Evolutionary conservation across 2,888 invertebrate species (phyloP).

Genomic region (Boloria euphrosyne): DNA sequence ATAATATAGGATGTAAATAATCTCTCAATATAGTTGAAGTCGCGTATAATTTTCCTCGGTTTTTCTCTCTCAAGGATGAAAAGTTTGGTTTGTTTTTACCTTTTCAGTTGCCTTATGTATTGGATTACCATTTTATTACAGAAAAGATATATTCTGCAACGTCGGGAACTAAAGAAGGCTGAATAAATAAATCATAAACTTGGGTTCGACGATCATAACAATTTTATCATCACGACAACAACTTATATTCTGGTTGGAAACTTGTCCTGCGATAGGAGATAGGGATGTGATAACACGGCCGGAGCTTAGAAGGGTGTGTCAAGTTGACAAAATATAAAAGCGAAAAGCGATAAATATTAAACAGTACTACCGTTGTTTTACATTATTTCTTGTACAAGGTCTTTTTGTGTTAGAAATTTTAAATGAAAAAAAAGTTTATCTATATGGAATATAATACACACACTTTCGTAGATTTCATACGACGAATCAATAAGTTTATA

Average conservation of each 20-base stretch:
- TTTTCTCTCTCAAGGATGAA: slow-evolving; percentile 30
- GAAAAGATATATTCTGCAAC: slow-evolving; percentile 45
- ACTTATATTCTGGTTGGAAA: slow-evolving; percentile 52
- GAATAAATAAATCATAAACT: slow-evolving; percentile 75
- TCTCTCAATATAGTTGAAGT: slow-evolving; percentile 34
- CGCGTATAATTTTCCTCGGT: slow-evolving; percentile 31
- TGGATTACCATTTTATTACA: slow-evolving; percentile 46
- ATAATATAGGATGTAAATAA: slow-evolving; percentile 17
- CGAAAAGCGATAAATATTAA: not conserved
- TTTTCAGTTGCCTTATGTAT: slow-evolving; percentile 37
- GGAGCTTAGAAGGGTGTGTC: slow-evolving; percentile 4
- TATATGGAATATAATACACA: too few species aligned
- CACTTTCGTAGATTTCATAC: too few species aligned
- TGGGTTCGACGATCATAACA: slow-evolving; percentile 66
- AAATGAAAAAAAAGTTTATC: too few species aligned
- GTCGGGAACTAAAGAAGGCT: slow-evolving; percentile 53
- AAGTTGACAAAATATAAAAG: slow-evolving; percentile 4
- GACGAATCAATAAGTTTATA: too few species aligned
- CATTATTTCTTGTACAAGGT: too few species aligned
- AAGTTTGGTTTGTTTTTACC: slow-evolving; percentile 39
- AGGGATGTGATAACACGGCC: slow-evolving; percentile 31
- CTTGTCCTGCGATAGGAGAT: slow-evolving; percentile 46
- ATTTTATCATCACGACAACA: slow-evolving; percentile 65
- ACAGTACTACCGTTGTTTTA: too few species aligned
- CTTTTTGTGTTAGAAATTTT: too few species aligned